Evolutionary conservation across 1,140 invertebrate genomes (phyloP).

Genomic region (Portunus trituberculatus): DNA sequence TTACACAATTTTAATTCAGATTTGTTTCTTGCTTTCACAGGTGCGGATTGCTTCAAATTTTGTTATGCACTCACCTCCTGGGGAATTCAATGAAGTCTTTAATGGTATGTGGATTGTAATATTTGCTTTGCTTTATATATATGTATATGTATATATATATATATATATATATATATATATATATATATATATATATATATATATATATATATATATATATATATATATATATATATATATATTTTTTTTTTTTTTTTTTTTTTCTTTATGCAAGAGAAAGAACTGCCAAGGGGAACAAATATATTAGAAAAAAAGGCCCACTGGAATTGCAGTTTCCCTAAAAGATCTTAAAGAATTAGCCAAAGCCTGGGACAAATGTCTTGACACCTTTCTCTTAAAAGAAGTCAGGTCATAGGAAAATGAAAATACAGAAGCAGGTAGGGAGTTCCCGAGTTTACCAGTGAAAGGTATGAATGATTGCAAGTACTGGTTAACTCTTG

Average conservation of each 20-base stretch:
- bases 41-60: constrained; percentile 98
- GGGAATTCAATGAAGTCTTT: constrained; percentile 99
- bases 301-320: too few relatives aligned
- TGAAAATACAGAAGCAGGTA: too few relatives aligned
- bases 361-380: too few relatives aligned
- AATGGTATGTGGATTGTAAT: constrained; percentile 85
- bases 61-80: constrained; percentile 98
- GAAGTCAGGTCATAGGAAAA: too few relatives aligned
- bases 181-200: not conserved
- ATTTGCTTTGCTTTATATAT: not conserved
- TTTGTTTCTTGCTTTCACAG: constrained; percentile 80
- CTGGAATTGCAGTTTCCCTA: too few relatives aligned
- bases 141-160: not conserved
- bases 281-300: too few relatives aligned
- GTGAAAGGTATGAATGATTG: too few relatives aligned
- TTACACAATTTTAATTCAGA: constrained; percentile 19
- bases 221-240: not conserved
- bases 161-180: constrained; percentile 2
- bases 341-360: too few relatives aligned
- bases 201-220: not conserved
- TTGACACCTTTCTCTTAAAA: too few relatives aligned
- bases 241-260: not conserved
- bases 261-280: too few relatives aligned
- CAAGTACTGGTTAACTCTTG: too few relatives aligned
- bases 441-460: too few relatives aligned